These are phyloP conservation scores for Acanthopagrus latus DNA, from an alignment of 2,797 vertebrate species.

Conservation along the genomic window DNA sequence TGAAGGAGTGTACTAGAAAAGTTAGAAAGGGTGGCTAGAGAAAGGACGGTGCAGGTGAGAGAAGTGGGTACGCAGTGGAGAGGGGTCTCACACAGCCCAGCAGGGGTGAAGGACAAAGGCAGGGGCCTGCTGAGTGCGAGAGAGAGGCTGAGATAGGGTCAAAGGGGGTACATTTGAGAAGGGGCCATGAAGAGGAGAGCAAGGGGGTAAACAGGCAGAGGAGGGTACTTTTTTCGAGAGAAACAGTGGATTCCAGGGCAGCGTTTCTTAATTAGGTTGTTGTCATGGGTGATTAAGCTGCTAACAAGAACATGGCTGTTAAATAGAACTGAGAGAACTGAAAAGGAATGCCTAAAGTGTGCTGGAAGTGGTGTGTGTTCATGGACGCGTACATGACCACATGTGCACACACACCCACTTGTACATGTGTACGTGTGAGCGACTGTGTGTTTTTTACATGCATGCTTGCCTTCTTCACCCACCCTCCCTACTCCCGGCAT, in stretches of 20 bases:
- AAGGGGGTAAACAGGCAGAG: slow-evolving; percentile 17
- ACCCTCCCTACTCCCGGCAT: slow-evolving; percentile 31
- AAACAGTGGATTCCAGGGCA: slow-evolving; percentile 69
- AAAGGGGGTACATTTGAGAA: slow-evolving; percentile 38
- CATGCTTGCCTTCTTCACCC: slow-evolving; percentile 33
- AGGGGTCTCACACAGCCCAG: slow-evolving; percentile 16
- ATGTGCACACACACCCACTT: slow-evolving; percentile 4
- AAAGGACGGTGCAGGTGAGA: slow-evolving; percentile 41
- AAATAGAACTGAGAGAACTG: slow-evolving; percentile 36
- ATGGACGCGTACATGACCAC: background rate
- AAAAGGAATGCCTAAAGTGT: slow-evolving; percentile 38
- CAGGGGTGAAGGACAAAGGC: slow-evolving; percentile 35
- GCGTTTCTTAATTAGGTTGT: slow-evolving; percentile 80
- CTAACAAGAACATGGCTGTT: slow-evolving; percentile 63
- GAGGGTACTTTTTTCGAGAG: slow-evolving; percentile 55
- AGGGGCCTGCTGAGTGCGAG: slow-evolving; percentile 11
- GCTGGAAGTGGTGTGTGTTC: slow-evolving; percentile 18
- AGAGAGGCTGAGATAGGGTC: slow-evolving; percentile 24
- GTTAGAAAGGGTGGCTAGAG: slow-evolving; percentile 3
- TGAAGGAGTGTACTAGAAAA: slow-evolving; percentile 5
- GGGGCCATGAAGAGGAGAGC: slow-evolving; percentile 53
- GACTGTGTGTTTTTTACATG: slow-evolving; percentile 5
- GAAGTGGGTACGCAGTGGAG: slow-evolving; percentile 21
- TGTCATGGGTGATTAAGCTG: slow-evolving; percentile 78
- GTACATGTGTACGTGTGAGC: background rate